A percentile compares a stretch with the other conserved stretches of the same genome.
Conservation (phyloP, 2,113 vertebrate genomes). For the Furnarius figulus region DNA sequence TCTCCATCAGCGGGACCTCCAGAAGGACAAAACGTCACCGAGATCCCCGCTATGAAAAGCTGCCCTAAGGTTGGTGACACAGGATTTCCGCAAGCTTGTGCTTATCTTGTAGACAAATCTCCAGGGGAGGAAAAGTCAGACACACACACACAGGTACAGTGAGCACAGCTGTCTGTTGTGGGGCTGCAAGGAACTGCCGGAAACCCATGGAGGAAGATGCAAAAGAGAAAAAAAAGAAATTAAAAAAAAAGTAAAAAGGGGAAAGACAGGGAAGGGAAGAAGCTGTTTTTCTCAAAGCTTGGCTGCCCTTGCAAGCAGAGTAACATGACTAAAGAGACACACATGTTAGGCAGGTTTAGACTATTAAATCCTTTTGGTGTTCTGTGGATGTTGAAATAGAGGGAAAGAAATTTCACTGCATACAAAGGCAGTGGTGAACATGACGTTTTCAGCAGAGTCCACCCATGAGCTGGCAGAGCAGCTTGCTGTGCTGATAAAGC, state of each 20-base stretch:
- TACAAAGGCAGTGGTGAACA: fast-evolving
- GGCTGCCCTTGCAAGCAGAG: not conserved
- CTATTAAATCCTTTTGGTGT: not conserved
- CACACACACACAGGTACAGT: not conserved
- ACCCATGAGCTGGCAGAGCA: not conserved
- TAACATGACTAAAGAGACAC: not conserved
- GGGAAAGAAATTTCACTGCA: not conserved
- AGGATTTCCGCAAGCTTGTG: slow-evolving; percentile 8
- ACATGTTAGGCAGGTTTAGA: not conserved
- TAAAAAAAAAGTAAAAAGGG: not conserved
- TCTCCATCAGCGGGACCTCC: not conserved
- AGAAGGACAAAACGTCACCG: not conserved
- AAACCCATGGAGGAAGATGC: slow-evolving; percentile 10
- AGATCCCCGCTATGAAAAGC: not conserved
- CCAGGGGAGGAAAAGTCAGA: not conserved
- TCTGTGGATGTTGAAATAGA: not conserved
- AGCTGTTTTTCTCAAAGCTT: slow-evolving; percentile 36
- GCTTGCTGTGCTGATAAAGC: not conserved
- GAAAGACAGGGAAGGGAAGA: not conserved
- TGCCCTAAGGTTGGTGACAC: not conserved
- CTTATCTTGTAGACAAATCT: slow-evolving; percentile 35
- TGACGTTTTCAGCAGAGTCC: not conserved
- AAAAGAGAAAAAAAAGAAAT: not conserved
- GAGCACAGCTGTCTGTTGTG: slow-evolving; percentile 44
- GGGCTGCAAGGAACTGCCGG: not conserved